Percentiles rank a stretch among this genome's conserved stretches.
Conservation (phyloP, 1,140 invertebrate genomes). For the Sipha flava region DNA sequence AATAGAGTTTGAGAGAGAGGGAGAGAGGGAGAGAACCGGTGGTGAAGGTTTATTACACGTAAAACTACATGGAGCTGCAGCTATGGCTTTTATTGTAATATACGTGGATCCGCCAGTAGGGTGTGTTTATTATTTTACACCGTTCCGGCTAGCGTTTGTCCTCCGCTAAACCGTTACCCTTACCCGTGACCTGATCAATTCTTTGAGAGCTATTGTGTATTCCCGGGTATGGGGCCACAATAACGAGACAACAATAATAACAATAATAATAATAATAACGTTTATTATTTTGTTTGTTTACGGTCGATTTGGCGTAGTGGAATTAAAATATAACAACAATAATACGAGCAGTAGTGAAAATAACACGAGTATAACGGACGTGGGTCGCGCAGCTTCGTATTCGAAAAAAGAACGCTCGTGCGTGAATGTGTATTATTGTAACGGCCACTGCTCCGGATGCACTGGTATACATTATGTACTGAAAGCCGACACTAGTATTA, state of each 20-base stretch:
- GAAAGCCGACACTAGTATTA: not conserved
- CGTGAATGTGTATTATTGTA: not conserved
- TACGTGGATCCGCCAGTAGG: not conserved
- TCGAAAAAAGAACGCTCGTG: no score
- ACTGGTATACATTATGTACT: no score
- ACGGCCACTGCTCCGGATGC: not conserved
- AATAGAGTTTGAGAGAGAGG: no score
- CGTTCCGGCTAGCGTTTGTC: not conserved
- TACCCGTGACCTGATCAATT: no score
- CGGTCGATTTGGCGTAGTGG: not conserved
- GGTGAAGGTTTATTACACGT: not conserved
- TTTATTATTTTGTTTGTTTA: not conserved
- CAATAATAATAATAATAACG: not conserved
- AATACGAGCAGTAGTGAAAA: not conserved
- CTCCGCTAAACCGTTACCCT: no score
- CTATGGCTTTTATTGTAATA: not conserved
- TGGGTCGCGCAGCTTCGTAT: not conserved
- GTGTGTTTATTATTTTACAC: constrained; percentile 13
- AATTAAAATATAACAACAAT: not conserved
- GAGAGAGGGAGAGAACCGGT: no score
- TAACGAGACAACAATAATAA: not conserved
- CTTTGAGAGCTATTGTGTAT: no score
- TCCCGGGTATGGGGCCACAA: no score
- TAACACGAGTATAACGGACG: not conserved
- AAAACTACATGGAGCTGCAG: not conserved